Conservation (phyloP, 2,797 vertebrate species). For the Coracias cyanogaster region DNA sequence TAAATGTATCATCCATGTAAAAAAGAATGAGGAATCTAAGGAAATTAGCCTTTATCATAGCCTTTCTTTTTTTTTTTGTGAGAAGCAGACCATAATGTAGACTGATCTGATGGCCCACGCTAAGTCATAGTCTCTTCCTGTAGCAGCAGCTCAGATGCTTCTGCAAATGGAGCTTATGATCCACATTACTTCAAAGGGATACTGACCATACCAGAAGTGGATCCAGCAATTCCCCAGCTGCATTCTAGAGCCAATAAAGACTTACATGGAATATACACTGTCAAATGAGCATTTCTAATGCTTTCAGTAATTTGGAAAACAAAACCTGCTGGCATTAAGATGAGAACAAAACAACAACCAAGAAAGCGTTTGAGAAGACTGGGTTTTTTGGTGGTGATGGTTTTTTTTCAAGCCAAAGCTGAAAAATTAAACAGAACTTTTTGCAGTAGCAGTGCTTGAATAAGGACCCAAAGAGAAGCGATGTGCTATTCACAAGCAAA, state of each 20-base stretch:
- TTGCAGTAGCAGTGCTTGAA: neutral
- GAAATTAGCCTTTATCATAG: neutral
- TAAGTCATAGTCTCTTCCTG: neutral
- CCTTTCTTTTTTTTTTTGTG: neutral
- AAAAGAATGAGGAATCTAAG: neutral
- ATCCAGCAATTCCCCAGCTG: neutral
- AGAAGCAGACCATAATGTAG: neutral
- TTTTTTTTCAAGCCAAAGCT: neutral
- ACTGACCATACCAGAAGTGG: neutral
- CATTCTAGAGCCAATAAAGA: neutral
- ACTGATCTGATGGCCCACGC: neutral
- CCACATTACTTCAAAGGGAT: neutral
- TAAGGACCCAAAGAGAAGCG: neutral
- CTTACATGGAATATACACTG: neutral
- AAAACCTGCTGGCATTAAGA: neutral
- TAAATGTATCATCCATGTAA: neutral
- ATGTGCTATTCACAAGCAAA: neutral
- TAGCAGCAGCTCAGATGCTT: neutral
- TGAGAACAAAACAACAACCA: neutral
- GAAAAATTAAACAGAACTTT: neutral
- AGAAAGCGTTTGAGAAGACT: neutral
- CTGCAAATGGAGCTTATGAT: neutral
- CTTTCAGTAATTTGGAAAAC: neutral
- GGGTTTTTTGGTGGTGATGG: neutral
- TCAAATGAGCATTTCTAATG: neutral